These are phyloP conservation scores for Sweltsa coloradensis DNA, from an alignment of 1,140 invertebrate species.

Conservation along the genomic window DNA sequence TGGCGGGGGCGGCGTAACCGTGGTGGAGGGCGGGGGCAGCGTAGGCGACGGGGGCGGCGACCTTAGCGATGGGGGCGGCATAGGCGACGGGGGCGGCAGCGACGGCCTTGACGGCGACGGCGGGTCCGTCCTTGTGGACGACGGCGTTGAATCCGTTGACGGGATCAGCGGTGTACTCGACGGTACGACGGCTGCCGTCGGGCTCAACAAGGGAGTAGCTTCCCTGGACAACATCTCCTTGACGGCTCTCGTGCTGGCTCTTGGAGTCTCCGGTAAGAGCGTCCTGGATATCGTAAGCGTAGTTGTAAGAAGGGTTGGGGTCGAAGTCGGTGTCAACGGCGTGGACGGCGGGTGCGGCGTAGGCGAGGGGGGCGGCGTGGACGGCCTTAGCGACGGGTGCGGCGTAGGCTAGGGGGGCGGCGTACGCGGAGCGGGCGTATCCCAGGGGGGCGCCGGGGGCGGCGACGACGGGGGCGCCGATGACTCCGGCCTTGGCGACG, in stretches of 20 bases:
- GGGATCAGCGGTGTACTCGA: slow-evolving; percentile 24
- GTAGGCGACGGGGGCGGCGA: slow-evolving; percentile 1
- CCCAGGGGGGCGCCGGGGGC: slow-evolving; percentile 12
- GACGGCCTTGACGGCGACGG: slow-evolving; percentile 11
- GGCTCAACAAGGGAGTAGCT: slow-evolving; percentile 17
- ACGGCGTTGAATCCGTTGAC: slow-evolving; percentile 23
- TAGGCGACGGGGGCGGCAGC: not conserved
- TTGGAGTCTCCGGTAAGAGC: slow-evolving; percentile 23
- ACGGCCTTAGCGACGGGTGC: slow-evolving; percentile 4
- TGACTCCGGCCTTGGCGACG: slow-evolving; percentile 10
- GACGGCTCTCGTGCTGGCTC: slow-evolving; percentile 14
- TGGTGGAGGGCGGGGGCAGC: slow-evolving; percentile 1
- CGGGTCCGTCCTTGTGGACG: slow-evolving; percentile 14
- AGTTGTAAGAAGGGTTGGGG: slow-evolving; percentile 15
- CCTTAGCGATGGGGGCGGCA: slow-evolving; percentile 5
- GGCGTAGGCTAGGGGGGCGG: slow-evolving; percentile 7
- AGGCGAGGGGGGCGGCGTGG: slow-evolving; percentile 15
- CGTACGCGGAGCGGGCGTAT: too few relatives aligned
- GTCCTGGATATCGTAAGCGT: slow-evolving; percentile 18
- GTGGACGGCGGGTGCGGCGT: slow-evolving; percentile 18
- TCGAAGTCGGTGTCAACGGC: slow-evolving; percentile 16
- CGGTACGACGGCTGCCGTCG: slow-evolving; percentile 20
- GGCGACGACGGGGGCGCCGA: slow-evolving; percentile 9
- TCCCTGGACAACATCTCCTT: slow-evolving; percentile 17
- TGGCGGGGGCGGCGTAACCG: slow-evolving; percentile 1